Conservation (phyloP, 2,888 invertebrate genomes). For the Smittia sp. region DNA sequence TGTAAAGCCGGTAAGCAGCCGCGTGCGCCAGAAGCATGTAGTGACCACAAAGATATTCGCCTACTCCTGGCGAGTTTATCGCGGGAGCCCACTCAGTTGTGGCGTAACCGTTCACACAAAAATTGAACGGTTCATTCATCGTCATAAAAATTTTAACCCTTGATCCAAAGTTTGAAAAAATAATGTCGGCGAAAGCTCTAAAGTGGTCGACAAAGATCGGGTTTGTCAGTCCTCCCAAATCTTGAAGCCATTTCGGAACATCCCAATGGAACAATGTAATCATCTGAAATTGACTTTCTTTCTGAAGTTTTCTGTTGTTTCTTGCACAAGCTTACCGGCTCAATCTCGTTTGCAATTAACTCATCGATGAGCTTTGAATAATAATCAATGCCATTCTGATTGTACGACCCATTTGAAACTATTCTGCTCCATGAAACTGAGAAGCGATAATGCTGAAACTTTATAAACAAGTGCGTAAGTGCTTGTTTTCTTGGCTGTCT, state of each 20-base stretch:
- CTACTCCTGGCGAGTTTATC: constrained; percentile 52
- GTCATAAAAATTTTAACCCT: constrained; percentile 59
- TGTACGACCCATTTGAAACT: neutral
- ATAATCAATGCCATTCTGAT: constrained; percentile 25
- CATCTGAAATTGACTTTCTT: constrained; percentile 52
- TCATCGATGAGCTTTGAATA: constrained; percentile 27
- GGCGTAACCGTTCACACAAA: constrained; percentile 53
- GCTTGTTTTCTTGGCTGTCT: neutral
- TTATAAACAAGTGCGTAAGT: neutral
- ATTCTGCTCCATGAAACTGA: constrained; percentile 31
- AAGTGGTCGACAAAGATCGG: constrained; percentile 55
- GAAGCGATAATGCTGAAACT: constrained; percentile 31
- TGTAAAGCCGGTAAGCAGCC: constrained; percentile 53
- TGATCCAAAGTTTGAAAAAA: constrained; percentile 54
- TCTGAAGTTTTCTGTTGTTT: no score
- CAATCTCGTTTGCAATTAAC: neutral
- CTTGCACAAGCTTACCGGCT: neutral
- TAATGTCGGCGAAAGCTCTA: constrained; percentile 55
- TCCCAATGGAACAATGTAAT: constrained; percentile 73
- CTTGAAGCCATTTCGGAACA: constrained; percentile 55
- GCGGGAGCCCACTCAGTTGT: constrained; percentile 50
- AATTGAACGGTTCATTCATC: constrained; percentile 58
- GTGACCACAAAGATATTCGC: constrained; percentile 59
- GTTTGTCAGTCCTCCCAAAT: constrained; percentile 57
- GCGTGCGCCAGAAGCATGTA: constrained; percentile 60